Percentiles rank a stretch among this genome's conserved stretches.
These are phyloP conservation scores for Chaetura pelagica DNA, from an alignment of 2,113 vertebrate species.

Conservation along the genomic window DNA sequence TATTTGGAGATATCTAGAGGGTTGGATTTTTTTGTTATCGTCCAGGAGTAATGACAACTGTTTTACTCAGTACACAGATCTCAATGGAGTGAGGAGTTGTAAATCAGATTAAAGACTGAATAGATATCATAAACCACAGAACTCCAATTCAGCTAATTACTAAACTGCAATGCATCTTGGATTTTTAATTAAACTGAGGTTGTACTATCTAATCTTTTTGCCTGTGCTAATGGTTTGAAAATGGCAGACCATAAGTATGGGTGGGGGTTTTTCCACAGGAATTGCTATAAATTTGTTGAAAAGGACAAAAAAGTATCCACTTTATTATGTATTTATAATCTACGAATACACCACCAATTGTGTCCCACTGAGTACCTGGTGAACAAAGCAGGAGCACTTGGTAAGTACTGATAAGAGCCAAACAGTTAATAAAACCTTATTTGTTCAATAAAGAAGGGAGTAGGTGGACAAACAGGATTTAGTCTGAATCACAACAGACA, in stretches of 20 bases:
- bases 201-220: neutral
- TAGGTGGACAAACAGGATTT: neutral
- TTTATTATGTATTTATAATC: neutral
- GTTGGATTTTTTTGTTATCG: neutral
- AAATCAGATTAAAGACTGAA: neutral
- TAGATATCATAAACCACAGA: neutral
- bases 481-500: neutral
- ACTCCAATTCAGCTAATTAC: neutral
- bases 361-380: neutral
- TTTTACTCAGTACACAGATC: neutral
- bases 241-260: neutral
- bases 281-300: neutral
- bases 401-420: neutral
- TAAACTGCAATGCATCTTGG: neutral
- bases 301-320: neutral
- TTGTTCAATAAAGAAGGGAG: neutral
- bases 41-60: neutral
- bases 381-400: neutral
- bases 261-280: neutral
- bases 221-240: neutral
- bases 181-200: neutral
- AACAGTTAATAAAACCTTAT: neutral
- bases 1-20: neutral
- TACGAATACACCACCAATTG: neutral
- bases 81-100: neutral